These are phyloP conservation scores for Sebastes trivittatus DNA, from an alignment of 2,797 vertebrate species.

Conservation along the genomic window DNA sequence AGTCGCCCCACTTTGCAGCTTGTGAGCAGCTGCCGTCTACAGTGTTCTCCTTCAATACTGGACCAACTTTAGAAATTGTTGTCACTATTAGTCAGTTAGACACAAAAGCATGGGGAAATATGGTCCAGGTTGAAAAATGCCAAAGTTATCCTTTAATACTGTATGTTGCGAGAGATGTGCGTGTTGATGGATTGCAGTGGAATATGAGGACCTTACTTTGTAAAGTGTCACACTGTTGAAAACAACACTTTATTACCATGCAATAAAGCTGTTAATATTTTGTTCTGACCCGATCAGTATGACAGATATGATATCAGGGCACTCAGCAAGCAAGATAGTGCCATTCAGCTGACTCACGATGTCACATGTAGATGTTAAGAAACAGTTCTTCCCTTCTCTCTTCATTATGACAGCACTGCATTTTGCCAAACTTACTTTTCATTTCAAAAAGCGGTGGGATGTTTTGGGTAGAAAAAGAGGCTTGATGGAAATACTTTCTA, in stretches of 20 bases:
- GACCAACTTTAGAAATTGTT: too few relatives aligned
- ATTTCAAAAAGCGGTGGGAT: not conserved
- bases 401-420: not conserved
- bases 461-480: not conserved
- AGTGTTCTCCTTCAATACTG: too few relatives aligned
- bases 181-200: not conserved
- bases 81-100: too few relatives aligned
- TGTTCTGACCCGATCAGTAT: not conserved
- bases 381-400: not conserved
- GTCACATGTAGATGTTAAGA: not conserved
- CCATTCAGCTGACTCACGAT: constrained; percentile 35
- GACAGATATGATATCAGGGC: constrained; percentile 39
- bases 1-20: too few relatives aligned
- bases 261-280: not conserved
- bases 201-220: not conserved
- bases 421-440: not conserved
- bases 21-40: too few relatives aligned
- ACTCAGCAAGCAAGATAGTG: constrained; percentile 8
- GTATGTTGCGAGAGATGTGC: not conserved
- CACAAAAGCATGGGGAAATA: too few relatives aligned
- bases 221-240: not conserved
- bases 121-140: too few relatives aligned
- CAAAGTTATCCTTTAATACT: not conserved
- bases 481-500: not conserved
- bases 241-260: not conserved